Base-by-base conservation (phyloP, 2,888 invertebrate species). In the Torymus texanus region DNA sequence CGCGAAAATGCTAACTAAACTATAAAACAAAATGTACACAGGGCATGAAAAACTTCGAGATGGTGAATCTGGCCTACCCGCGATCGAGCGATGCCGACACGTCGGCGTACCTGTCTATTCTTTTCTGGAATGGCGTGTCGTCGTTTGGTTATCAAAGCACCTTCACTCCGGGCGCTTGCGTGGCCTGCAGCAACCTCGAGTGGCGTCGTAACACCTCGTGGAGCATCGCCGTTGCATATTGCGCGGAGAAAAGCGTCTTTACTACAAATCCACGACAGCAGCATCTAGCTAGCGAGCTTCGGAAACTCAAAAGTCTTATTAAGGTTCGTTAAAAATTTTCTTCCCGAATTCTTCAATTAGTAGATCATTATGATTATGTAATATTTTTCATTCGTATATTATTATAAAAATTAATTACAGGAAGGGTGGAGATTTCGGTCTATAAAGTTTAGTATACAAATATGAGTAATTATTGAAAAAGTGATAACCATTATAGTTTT, bases 101-200 rank as follows among this genome's bases (percentile, higher is more conserved):
- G 59, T 89, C 87, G 53, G 90, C 90, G 24, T 90, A 91, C 80
- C 84, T 92, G 50, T 87, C 90, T 21, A 85, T 92, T 77, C 87
- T 90, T 80, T 90, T 92, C 81, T 88, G 89, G 85, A 90, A 91
- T 79, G 90, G 91, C 1, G 86, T 91, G n/a, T 85, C 89, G 56
- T 85, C 87, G 14, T 91, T 86, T 79, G 91, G 93, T 53, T 91
- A 91, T 72, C 87, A 92, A 82, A 94, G 94, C 81, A 89, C 93
- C 21, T 85, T 95, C 5, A 91, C 92, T 53, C 91, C 91, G 0
- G 93, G 94, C 0, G 92, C 93, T 80, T 85, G 92, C 10, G 88
- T 95, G 1, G 91, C 92, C 0, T 92, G 93, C 84, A 91, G 91
- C 16, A 95, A 95, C 92, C 91, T 95, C 74, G 92, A 94, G 87